phyloP scores from a whole-genome alignment of 2,797 vertebrate genomes.

The Crocodylus rhombifer region DNA sequence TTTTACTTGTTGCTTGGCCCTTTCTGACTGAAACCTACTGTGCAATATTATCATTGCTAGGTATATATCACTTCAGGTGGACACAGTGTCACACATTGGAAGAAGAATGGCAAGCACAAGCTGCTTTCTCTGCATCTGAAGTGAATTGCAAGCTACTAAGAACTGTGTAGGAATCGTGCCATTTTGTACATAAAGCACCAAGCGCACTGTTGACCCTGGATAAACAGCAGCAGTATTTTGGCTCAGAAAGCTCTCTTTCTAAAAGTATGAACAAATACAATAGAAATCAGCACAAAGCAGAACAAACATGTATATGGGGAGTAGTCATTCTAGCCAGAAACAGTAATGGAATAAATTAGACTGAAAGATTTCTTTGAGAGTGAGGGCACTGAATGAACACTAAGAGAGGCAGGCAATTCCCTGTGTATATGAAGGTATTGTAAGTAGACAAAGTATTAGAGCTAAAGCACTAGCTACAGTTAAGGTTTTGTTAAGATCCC shows the following conservation, averaged over 20 bases:
- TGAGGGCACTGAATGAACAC: accelerated
- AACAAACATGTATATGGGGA: not conserved
- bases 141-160: not conserved
- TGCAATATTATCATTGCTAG: constrained; percentile 73
- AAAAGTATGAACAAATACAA: not conserved
- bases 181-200: not conserved
- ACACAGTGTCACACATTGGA: accelerated
- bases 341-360: not conserved
- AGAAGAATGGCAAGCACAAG: not conserved
- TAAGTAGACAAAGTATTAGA: not conserved
- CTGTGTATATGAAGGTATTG: not conserved
- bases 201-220: not conserved
- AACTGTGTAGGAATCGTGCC: not conserved
- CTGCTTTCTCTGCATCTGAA: not conserved
- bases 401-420: not conserved
- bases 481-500: not conserved
- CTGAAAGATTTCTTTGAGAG: not conserved
- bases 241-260: not conserved
- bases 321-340: not conserved
- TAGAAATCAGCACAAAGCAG: not conserved
- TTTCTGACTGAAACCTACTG: constrained; percentile 73
- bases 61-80: constrained; percentile 51
- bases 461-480: not conserved
- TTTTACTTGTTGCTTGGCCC: constrained; percentile 71
- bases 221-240: not conserved